phyloP scores from a whole-genome alignment of 1,140 invertebrate genomes.

The Ips nitidus region DNA sequence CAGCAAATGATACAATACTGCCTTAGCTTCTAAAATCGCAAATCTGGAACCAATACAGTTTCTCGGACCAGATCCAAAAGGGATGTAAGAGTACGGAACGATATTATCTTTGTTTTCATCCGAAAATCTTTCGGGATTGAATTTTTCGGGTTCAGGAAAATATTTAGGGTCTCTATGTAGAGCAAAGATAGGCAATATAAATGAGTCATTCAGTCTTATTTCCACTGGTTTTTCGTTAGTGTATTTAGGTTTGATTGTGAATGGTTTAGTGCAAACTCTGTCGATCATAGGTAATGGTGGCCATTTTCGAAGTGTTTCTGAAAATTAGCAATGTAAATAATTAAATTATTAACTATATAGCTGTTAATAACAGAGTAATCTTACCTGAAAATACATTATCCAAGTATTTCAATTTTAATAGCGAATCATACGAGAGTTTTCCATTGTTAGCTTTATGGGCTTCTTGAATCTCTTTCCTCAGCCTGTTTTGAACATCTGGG shows the following conservation, averaged over 20 bases:
- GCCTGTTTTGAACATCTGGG: constrained; percentile 54
- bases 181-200: constrained; percentile 36
- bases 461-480: constrained; percentile 47
- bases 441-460: constrained; percentile 21
- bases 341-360: neutral
- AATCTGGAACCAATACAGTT: constrained; percentile 47
- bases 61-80: constrained; percentile 60
- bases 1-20: constrained; percentile 47
- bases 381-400: constrained; percentile 53
- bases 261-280: constrained; percentile 57
- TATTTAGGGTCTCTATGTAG: constrained; percentile 41
- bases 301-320: constrained; percentile 62
- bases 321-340: constrained; percentile 24
- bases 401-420: constrained; percentile 52
- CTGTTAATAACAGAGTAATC: neutral
- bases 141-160: constrained; percentile 39
- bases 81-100: constrained; percentile 55
- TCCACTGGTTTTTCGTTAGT: constrained; percentile 51
- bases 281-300: constrained; percentile 56
- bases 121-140: constrained; percentile 43
- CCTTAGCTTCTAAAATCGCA: constrained; percentile 47
- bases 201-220: constrained; percentile 44
- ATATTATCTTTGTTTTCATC: constrained; percentile 46
- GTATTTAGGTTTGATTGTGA: constrained; percentile 44
- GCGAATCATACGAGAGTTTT: constrained; percentile 45